These are phyloP conservation scores for Amblyopsis rosae DNA, from an alignment of 2,113 vertebrate genomes.

Conservation along the genomic window DNA sequence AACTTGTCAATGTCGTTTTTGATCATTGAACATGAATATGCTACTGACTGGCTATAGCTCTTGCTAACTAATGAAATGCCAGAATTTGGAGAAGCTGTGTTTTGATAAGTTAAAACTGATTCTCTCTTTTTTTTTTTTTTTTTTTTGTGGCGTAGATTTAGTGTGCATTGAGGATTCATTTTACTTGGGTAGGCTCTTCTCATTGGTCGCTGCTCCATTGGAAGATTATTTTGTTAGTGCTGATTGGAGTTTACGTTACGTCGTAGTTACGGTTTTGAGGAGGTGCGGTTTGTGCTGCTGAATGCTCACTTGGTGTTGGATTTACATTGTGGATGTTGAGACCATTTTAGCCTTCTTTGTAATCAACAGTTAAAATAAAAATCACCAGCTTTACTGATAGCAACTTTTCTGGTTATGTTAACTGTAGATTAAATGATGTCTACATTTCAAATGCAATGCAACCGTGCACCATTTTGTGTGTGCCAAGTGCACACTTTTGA, in stretches of 20 bases:
- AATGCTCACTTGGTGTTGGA: constrained; percentile 33
- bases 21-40: constrained; percentile 50
- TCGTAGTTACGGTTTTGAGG: constrained; percentile 26
- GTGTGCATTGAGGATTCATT: constrained; percentile 34
- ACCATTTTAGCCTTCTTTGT: constrained; percentile 70
- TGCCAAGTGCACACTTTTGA: constrained; percentile 3
- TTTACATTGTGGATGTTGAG: constrained; percentile 42
- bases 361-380: constrained; percentile 37
- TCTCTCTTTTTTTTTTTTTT: background rate
- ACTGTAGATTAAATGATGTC: constrained; percentile 14
- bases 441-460: constrained; percentile 54
- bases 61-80: constrained; percentile 32
- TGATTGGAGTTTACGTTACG: constrained; percentile 25
- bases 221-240: background rate
- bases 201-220: background rate
- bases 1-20: constrained; percentile 21
- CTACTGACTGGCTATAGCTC: constrained; percentile 44
- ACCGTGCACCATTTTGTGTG: constrained; percentile 17
- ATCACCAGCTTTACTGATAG: background rate
- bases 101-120: too few relatives aligned
- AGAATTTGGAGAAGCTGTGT: too few relatives aligned
- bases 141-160: constrained; percentile 21
- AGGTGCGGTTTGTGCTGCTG: constrained; percentile 34
- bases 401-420: constrained; percentile 5
- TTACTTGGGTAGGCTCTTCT: constrained; percentile 9